Conservation (phyloP, 2,113 vertebrate genomes). For the Otis tarda region DNA sequence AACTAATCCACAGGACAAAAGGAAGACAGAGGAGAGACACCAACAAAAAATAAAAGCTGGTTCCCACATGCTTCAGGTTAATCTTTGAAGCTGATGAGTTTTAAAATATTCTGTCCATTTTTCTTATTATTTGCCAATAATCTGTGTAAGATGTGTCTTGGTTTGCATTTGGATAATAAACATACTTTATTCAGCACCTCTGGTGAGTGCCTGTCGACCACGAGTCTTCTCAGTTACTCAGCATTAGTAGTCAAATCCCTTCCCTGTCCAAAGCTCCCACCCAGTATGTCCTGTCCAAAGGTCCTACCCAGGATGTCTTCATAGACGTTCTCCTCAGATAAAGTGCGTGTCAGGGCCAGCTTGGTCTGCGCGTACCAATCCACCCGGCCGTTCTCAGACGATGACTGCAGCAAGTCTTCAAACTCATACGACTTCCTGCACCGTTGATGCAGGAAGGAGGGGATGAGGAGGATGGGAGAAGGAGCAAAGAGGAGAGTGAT, state of each 20-base stretch:
- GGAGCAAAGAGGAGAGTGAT: background rate
- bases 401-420: conserved; percentile 91
- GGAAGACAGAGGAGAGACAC: background rate
- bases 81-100: conserved; percentile 21
- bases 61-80: background rate
- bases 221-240: background rate
- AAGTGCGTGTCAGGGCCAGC: conserved; percentile 91
- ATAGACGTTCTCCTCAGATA: conserved; percentile 97
- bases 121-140: background rate
- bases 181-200: background rate
- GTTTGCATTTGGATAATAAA: background rate
- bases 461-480: background rate
- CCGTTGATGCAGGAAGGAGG: background rate
- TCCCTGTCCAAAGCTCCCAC: conserved; percentile 63
- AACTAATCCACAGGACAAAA: background rate
- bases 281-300: conserved; percentile 76
- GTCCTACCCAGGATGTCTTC: conserved; percentile 95
- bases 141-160: background rate
- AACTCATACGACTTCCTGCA: conserved; percentile 97
- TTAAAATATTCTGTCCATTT: background rate
- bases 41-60: background rate
- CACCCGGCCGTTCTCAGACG: conserved; percentile 80
- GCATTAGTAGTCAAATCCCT: background rate
- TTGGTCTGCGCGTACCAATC: conserved; percentile 94
- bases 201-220: background rate